Percentiles rank a stretch among this genome's conserved stretches.
Conservation (phyloP, 2,113 vertebrate species). For the Nyctibius bracteatus region DNA sequence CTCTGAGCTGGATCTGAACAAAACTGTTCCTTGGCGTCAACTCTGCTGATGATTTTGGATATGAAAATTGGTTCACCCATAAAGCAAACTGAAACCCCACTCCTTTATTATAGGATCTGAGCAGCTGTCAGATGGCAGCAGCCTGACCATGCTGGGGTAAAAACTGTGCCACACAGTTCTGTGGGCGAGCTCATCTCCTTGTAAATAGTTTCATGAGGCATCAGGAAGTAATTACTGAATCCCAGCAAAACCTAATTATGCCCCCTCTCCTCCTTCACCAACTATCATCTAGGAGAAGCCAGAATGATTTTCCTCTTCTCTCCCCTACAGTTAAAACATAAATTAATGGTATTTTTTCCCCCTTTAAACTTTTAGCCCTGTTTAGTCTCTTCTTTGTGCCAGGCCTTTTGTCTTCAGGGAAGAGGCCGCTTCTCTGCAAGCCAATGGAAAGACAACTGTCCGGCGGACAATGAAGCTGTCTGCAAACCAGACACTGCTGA, state of each 20-base stretch:
- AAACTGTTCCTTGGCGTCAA: not conserved
- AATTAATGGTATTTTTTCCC: not conserved
- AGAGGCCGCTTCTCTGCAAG: constrained; percentile 38
- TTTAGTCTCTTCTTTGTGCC: constrained; percentile 22
- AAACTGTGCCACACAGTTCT: not conserved
- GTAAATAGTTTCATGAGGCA: not conserved
- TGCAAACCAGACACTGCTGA: not conserved
- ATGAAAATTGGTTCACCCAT: not conserved
- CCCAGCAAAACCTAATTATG: constrained; percentile 29
- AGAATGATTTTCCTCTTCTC: not conserved
- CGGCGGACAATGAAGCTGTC: constrained; percentile 56
- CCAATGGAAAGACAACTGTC: constrained; percentile 1
- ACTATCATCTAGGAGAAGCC: constrained; percentile 8
- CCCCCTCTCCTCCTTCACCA: not conserved
- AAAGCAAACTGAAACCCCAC: not conserved
- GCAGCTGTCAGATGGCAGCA: not conserved
- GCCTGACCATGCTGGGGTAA: not conserved
- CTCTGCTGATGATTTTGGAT: not conserved
- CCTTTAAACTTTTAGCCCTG: not conserved
- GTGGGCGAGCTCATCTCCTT: not conserved
- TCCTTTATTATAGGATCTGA: not conserved
- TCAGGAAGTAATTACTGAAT: constrained; percentile 25
- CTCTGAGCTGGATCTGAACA: not conserved
- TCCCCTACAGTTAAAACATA: not conserved
- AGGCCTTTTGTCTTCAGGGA: constrained; percentile 14